These are phyloP conservation scores for Mantis religiosa DNA, from an alignment of 2,888 invertebrate species.

Conservation along the genomic window DNA sequence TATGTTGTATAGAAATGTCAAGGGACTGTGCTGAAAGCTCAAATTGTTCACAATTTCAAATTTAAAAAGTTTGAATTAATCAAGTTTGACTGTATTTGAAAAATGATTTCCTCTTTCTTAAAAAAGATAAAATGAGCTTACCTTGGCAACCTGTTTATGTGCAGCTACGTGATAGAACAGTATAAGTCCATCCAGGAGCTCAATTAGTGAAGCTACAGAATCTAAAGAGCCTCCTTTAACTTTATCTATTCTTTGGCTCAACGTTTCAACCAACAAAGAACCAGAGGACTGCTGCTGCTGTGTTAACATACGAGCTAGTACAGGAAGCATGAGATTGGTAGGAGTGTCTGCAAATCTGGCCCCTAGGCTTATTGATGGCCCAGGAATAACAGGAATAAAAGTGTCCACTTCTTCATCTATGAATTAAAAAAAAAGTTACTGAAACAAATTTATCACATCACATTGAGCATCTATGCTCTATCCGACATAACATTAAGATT, in stretches of 20 bases:
- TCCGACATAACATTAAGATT: too few relatives aligned
- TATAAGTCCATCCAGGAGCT: slow-evolving; percentile 62
- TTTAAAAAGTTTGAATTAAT: too few relatives aligned
- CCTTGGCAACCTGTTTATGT: slow-evolving; percentile 59
- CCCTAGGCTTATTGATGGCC: background rate
- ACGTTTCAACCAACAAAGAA: slow-evolving; percentile 21
- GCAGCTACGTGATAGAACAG: slow-evolving; percentile 64
- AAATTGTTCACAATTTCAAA: too few relatives aligned
- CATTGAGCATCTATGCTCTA: too few relatives aligned
- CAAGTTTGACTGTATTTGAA: too few relatives aligned
- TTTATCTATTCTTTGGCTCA: slow-evolving; percentile 28
- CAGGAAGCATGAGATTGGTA: slow-evolving; percentile 23
- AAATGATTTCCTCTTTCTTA: background rate
- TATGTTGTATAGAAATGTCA: too few relatives aligned
- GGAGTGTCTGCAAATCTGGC: background rate
- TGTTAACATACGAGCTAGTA: slow-evolving; percentile 23
- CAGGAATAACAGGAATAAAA: slow-evolving; percentile 11
- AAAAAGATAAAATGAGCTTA: background rate
- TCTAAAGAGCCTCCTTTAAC: slow-evolving; percentile 50
- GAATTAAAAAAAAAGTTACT: background rate
- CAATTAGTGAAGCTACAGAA: slow-evolving; percentile 49
- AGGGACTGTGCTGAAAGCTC: too few relatives aligned
- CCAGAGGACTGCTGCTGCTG: slow-evolving; percentile 20
- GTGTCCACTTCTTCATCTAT: background rate
- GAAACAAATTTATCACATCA: background rate